Evolutionary conservation across 2,888 invertebrate genomes (phyloP).

Genomic region (Archaeoteleia sp.): DNA sequence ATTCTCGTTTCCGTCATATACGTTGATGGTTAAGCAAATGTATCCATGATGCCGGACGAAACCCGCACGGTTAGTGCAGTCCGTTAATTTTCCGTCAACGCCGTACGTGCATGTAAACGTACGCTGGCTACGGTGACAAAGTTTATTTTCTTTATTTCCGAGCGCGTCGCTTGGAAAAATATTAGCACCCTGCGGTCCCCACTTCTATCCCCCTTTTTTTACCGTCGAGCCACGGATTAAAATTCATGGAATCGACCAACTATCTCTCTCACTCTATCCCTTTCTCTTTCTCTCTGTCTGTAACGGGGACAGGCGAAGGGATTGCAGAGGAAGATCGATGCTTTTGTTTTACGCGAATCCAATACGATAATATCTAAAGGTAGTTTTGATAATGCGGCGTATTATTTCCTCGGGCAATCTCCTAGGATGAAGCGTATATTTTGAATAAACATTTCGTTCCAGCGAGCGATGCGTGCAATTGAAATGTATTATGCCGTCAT

Average conservation of each 20-base stretch:
- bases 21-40: slow-evolving; percentile 43
- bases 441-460: no score
- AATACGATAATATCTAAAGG: no score
- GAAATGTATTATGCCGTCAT: neutral
- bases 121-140: slow-evolving; percentile 56
- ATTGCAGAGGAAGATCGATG: no score
- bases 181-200: slow-evolving; percentile 41
- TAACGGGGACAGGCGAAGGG: no score
- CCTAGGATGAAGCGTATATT: no score
- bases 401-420: no score
- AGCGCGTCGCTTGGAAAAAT: slow-evolving; percentile 56
- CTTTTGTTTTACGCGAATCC: no score
- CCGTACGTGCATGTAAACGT: slow-evolving; percentile 14
- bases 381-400: no score
- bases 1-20: slow-evolving; percentile 31
- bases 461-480: neutral
- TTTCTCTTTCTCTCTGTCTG: no score
- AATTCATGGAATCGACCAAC: slow-evolving; percentile 64
- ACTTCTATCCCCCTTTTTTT: slow-evolving; percentile 33
- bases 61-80: slow-evolving; percentile 13
- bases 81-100: slow-evolving; percentile 33
- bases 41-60: slow-evolving; percentile 19
- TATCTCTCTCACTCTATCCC: neutral
- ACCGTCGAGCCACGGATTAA: slow-evolving; percentile 57
- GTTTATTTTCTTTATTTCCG: slow-evolving; percentile 63